These are phyloP conservation scores for Sapajus apella DNA, from an alignment of 2,113 vertebrate species.

Conservation along the genomic window DNA sequence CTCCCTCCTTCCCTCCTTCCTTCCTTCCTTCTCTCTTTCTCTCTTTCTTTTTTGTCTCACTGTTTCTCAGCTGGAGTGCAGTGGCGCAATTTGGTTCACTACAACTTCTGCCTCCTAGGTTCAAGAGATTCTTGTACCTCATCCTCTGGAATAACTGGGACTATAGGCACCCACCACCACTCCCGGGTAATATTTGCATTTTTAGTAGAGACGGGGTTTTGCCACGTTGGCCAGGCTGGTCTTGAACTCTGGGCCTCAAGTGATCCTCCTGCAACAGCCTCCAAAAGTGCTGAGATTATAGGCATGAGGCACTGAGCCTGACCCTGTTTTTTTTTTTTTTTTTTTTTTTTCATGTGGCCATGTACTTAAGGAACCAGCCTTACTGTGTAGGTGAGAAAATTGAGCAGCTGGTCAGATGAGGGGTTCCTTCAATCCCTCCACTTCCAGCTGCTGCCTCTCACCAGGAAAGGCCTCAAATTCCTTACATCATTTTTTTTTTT, in stretches of 20 bases:
- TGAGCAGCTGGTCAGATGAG: neutral
- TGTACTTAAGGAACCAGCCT: neutral
- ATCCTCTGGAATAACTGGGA: neutral
- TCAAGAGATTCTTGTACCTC: neutral
- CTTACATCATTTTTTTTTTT: neutral
- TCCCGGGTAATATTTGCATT: neutral
- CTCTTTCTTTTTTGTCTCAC: neutral
- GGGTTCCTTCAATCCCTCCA: neutral
- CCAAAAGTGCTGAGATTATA: no score
- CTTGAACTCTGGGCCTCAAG: no score
- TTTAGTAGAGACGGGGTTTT: neutral
- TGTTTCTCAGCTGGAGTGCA: neutral
- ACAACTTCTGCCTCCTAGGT: neutral
- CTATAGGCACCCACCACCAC: neutral
- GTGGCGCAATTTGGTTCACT: neutral
- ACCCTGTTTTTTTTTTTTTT: no score
- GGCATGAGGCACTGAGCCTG: no score
- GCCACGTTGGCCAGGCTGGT: neutral
- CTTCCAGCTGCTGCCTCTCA: neutral
- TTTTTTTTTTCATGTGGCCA: no score
- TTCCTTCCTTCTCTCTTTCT: no score
- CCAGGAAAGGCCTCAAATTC: neutral
- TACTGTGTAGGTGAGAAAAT: neutral
- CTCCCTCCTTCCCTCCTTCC: fast-evolving
- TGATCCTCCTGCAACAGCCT: no score